phyloP scores from a whole-genome alignment of 1,140 invertebrate species.

The Nautilus pompilius region DNA sequence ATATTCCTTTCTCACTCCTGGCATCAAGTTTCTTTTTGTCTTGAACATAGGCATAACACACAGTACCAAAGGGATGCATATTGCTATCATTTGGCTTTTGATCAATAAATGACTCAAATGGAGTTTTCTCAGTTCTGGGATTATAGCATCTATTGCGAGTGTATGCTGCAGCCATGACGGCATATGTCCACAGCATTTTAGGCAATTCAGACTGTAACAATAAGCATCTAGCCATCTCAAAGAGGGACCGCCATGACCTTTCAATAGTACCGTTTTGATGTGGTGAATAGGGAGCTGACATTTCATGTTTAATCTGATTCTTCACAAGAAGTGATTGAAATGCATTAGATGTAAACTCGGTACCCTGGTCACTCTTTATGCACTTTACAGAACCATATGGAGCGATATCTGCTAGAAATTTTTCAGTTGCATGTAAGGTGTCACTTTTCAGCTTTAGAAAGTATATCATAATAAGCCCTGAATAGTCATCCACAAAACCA shows the following conservation, averaged over 20 bases:
- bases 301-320: too few species aligned
- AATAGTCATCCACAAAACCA: too few species aligned
- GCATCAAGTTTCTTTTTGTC: conserved; percentile 16
- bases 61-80: conserved; percentile 15
- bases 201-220: conserved; percentile 22
- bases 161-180: conserved; percentile 22
- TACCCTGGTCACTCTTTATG: too few species aligned
- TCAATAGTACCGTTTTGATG: conserved; percentile 17
- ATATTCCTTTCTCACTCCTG: conserved; percentile 16
- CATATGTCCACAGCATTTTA: conserved; percentile 28
- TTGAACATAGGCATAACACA: conserved; percentile 18
- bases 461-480: too few species aligned
- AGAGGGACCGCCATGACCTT: conserved; percentile 9
- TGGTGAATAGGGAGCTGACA: too few species aligned
- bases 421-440: too few species aligned
- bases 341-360: too few species aligned
- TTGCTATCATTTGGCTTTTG: conserved; percentile 9
- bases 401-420: too few species aligned
- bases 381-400: too few species aligned
- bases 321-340: too few species aligned
- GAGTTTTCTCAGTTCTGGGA: background rate
- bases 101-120: conserved; percentile 4
- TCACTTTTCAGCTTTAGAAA: too few species aligned
- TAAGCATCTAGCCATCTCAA: conserved; percentile 14
- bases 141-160: conserved; percentile 20